Base-by-base conservation (phyloP, 2,888 invertebrate species). In the Pemphredon lugubris region DNA sequence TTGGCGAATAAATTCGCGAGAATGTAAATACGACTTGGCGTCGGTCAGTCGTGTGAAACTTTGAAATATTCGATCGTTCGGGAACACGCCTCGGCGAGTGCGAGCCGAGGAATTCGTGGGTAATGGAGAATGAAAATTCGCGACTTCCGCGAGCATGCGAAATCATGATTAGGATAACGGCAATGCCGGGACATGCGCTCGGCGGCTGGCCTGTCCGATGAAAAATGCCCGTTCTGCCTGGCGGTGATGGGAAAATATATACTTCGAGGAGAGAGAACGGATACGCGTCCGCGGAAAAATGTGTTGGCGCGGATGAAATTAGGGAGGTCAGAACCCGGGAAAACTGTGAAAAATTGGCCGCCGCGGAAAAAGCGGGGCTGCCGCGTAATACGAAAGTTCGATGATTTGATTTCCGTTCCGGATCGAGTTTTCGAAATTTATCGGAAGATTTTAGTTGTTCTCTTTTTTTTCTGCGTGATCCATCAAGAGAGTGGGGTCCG, bases 101-200 rank as follows among this genome's bases (percentile, higher is more conserved):
- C 50, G 47, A n/a, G 44, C 26, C 14, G 20, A 55, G 40, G 58
- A 51, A 55, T 65, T 65, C 59, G 26, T 40, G 54, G 34, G 20
- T 72, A 65, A 72, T 51, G 39, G 72, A 61, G 67, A 79, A 77
- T 75, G 77, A 79, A 73, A 75, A 77, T 79, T 79, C 68, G 76
- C 72, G 79, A 76, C 79, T 75, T 79, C 73, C 79, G 79, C 68
- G 61, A 60, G 47, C 58, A 73, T 75, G 79, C 72, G 76, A 79
- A 69, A 73, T 79, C 68, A 63, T 69, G 64, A 63, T 79, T 75
- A 73, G 32, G 45, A 48, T 73, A 54, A 65, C 59, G 53, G 45
- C 63, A 16, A 42, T 54, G 63, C 63, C 4, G 32, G 34, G 65
- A 42, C 66, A 67, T 51, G 59, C 30, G 23, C 26, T 16, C 44